A percentile compares a stretch with the other conserved stretches of the same genome.
These are phyloP conservation scores for Aphrophora alni DNA, from an alignment of 2,888 invertebrate species.

Conservation along the genomic window DNA sequence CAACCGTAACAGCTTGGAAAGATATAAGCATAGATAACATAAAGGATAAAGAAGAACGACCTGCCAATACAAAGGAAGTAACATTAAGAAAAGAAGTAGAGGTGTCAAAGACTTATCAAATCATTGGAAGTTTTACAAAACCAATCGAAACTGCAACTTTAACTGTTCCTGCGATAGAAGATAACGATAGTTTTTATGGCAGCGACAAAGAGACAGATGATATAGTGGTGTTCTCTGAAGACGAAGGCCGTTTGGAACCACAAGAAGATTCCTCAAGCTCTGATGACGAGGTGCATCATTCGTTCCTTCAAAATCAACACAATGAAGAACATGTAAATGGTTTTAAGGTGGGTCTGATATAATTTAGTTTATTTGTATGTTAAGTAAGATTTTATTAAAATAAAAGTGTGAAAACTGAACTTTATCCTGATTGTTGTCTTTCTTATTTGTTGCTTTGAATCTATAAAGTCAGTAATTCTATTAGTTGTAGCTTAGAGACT, in stretches of 20 bases:
- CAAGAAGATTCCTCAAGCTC: constrained; percentile 56
- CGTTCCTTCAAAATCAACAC: constrained; percentile 16
- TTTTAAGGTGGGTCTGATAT: not conserved
- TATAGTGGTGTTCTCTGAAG: constrained; percentile 66
- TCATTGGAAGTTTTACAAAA: constrained; percentile 51
- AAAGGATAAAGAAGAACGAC: not conserved
- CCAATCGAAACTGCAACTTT: constrained; percentile 14
- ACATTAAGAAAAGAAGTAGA: constrained; percentile 52
- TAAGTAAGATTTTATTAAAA: not conserved
- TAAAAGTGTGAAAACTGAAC: constrained; percentile 10
- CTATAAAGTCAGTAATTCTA: not conserved
- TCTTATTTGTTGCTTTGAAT: not conserved
- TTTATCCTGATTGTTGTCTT: too few species aligned
- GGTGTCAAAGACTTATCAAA: constrained; percentile 52
- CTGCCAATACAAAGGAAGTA: constrained; percentile 47
- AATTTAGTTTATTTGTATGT: not conserved
- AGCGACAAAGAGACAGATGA: constrained; percentile 68
- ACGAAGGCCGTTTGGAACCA: constrained; percentile 61
- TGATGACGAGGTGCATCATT: constrained; percentile 55
- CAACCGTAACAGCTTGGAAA: constrained; percentile 47
- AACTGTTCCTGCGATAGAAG: constrained; percentile 51
- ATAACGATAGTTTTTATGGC: constrained; percentile 66
- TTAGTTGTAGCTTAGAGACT: not conserved
- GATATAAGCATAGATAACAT: not conserved
- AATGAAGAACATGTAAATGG: not conserved